Conservation (phyloP, 2,113 vertebrate genomes). For the Cheirogaleus medius region DNA sequence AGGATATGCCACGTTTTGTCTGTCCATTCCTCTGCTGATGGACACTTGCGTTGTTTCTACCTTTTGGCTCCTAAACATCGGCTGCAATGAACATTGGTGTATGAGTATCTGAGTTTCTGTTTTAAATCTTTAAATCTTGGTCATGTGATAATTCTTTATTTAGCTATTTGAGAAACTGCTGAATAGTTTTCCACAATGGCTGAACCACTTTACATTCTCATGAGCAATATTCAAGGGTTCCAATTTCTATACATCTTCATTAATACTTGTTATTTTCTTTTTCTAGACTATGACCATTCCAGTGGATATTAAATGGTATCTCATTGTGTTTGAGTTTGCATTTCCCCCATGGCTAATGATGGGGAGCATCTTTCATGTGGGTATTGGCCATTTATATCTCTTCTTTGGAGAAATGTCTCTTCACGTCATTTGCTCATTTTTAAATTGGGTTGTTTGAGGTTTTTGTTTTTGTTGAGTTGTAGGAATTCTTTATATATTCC, state of each 20-base stretch:
- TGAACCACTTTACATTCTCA: background rate
- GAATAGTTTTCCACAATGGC: background rate
- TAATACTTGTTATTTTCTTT: background rate
- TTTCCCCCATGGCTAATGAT: background rate
- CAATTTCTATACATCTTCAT: background rate
- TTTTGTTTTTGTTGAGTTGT: background rate
- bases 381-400: background rate
- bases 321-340: background rate
- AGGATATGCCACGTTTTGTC: background rate
- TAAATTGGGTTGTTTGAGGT: background rate
- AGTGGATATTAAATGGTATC: background rate
- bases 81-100: background rate
- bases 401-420: background rate
- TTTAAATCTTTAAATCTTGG: background rate
- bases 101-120: too few relatives aligned
- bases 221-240: background rate
- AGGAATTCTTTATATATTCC: background rate
- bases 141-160: background rate
- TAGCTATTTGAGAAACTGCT: background rate
- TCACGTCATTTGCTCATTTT: background rate
- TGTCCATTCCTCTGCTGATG: background rate
- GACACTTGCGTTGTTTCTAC: background rate
- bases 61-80: background rate
- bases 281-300: background rate
- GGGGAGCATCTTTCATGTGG: background rate